Evolutionary conservation across 2,888 invertebrate genomes (phyloP), one percentile per base, ranked within the genome.

Genomic region (Perdita meconis): DNA sequence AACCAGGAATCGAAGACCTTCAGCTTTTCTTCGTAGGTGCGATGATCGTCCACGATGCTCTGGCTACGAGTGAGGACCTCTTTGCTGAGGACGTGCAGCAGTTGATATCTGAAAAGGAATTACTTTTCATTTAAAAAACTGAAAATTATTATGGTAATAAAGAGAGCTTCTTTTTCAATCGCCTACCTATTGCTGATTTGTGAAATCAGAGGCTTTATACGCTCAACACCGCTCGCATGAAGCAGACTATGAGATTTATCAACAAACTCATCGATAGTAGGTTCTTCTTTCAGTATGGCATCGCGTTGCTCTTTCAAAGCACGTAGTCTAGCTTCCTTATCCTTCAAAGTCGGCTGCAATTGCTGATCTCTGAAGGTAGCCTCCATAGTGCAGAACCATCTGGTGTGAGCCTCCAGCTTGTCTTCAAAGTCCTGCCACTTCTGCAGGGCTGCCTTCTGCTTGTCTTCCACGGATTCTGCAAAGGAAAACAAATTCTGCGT

Each of bases 361-460:
- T 96, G 96, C 91, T 97, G 97, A 86, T 98, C 97, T 64, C 97
- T 95, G 90, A 98, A 96, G 67, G 96, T 95, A 8, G 95, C 94
- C 93, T 98, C 98, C 90, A 96, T 95, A 34, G 95, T 94, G 88
- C 97, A 96, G 82, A 98, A 95, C 98, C 98, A 98, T 85, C 96
- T 96, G 12, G 96, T 96, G 38, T 97, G 95, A 26, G 94, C 94
- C 81, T 98, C 97, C 51, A 97, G 94, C 36, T 95, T 95, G 53
- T 94, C 94, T 90, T 98, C 98, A 92, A 98, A 98, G 74, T 96
- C 95, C 83, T 96, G 94, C 98, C 98, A 98, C 90, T 96, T 96
- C 61, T 95, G 94, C 1, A 97, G 92, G 0, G 96, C 95, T 74
- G 95, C 94, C 80, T 96, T 95, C 72, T 97, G 95, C 88, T 96